A percentile compares a stretch with the other conserved stretches of the same genome.
These are phyloP conservation scores for Pogonus chalceus DNA, from an alignment of 1,140 invertebrate genomes.

Conservation along the genomic window DNA sequence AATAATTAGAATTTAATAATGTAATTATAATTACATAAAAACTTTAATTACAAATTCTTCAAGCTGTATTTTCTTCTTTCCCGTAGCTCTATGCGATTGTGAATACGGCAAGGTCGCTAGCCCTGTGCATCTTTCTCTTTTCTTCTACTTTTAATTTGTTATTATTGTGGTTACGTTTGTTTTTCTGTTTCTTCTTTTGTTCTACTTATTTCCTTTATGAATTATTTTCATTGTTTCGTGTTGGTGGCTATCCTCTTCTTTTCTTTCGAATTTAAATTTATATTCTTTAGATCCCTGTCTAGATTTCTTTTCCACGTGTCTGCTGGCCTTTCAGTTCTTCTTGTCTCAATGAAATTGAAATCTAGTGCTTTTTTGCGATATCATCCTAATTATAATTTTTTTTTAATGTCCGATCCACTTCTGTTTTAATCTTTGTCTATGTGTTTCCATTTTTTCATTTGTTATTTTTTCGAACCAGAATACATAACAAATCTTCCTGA, in stretches of 20 bases:
- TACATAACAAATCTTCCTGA: background rate
- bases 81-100: too few species aligned
- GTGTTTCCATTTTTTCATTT: background rate
- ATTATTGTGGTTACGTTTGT: too few species aligned
- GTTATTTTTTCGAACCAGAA: background rate
- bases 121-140: too few species aligned
- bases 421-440: background rate
- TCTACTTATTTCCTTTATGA: too few species aligned
- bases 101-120: too few species aligned
- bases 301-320: background rate
- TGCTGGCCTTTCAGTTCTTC: background rate
- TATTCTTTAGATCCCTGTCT: background rate
- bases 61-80: too few species aligned
- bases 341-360: too few species aligned
- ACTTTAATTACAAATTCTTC: too few species aligned
- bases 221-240: background rate
- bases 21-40: too few species aligned
- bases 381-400: background rate
- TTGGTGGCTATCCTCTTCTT: background rate
- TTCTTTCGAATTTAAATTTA: background rate
- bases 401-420: background rate
- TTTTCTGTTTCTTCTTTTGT: too few species aligned
- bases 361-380: background rate
- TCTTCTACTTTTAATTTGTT: too few species aligned
- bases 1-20: too few species aligned